These are phyloP conservation scores for Drosophila paracracens DNA, from an alignment of 2,888 invertebrate genomes.

Conservation along the genomic window DNA sequence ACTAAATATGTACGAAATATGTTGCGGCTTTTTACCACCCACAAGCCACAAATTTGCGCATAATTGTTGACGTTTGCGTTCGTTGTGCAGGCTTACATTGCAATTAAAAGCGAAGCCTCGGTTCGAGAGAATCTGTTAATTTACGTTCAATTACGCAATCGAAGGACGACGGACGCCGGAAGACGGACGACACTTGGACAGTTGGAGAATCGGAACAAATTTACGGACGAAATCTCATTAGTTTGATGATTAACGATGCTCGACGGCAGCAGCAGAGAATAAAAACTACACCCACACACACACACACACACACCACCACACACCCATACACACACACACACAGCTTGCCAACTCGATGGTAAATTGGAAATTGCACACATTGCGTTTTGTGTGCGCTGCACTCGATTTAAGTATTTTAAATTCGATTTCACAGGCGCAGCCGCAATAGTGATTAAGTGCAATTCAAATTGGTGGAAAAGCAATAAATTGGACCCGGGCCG, in stretches of 20 bases:
- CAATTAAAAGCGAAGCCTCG: constrained; percentile 26
- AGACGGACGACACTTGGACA: not conserved
- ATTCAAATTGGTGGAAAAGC: constrained; percentile 1
- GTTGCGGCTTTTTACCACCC: not conserved
- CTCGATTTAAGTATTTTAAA: constrained; percentile 28
- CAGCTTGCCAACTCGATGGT: constrained; percentile 7
- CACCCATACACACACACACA: not conserved
- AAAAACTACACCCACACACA: constrained; percentile 13
- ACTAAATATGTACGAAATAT: not conserved
- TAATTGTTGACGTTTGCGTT: constrained; percentile 12
- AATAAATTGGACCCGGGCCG: not conserved
- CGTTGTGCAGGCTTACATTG: constrained; percentile 11
- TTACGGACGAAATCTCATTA: constrained; percentile 41
- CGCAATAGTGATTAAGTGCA: not conserved
- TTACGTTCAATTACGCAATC: constrained; percentile 19
- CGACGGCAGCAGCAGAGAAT: constrained; percentile 15
- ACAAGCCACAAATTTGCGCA: constrained; percentile 17
- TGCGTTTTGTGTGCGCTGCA: constrained; percentile 27
- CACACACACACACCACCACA: not conserved
- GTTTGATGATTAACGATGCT: constrained; percentile 28
- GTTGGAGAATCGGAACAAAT: not conserved
- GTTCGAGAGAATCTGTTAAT: constrained; percentile 28
- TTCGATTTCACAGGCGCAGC: constrained; percentile 12
- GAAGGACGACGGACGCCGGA: not conserved
- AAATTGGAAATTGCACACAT: constrained; percentile 26